A percentile compares a stretch with the other conserved stretches of the same genome.
phyloP scores from a whole-genome alignment of 2,888 invertebrate species.

The Nematopogon swammerdamellus region DNA sequence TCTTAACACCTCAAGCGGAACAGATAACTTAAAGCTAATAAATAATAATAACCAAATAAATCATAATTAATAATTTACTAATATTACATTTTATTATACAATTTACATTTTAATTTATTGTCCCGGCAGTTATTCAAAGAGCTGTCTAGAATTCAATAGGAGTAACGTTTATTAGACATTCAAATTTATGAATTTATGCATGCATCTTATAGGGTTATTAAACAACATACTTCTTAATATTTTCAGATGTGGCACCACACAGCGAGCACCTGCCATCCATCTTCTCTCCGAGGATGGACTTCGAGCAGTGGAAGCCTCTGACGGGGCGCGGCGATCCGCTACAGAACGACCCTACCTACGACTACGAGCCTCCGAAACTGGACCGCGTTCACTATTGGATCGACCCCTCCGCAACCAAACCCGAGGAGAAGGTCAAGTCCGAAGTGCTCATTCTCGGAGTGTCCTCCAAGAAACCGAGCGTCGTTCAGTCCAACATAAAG shows the following conservation, averaged over 20 bases:
- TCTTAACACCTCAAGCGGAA: no score
- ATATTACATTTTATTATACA: no score
- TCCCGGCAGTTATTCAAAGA: no score
- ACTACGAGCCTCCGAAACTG: slow-evolving; percentile 78
- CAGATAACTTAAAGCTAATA: no score
- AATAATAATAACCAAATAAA: no score
- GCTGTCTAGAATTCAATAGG: no score
- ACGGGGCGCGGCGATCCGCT: slow-evolving; percentile 78
- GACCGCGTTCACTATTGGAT: slow-evolving; percentile 81
- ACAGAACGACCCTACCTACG: slow-evolving; percentile 81
- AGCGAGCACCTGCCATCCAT: slow-evolving; percentile 23
- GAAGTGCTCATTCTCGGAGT: slow-evolving; percentile 69
- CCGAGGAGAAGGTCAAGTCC: slow-evolving; percentile 56
- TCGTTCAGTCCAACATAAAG: slow-evolving; percentile 29
- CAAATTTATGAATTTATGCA: no score
- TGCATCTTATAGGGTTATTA: no score
- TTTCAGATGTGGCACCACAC: neutral
- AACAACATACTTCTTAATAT: no score
- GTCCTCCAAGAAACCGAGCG: slow-evolving; percentile 64
- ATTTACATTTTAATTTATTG: no score
- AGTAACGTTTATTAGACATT: no score
- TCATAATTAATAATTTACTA: no score
- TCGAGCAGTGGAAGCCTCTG: slow-evolving; percentile 78
- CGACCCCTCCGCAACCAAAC: slow-evolving; percentile 52
- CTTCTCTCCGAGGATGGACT: slow-evolving; percentile 75